These are phyloP conservation scores for Lissonota sp. DNA, from an alignment of 2,888 invertebrate species.

Conservation along the genomic window DNA sequence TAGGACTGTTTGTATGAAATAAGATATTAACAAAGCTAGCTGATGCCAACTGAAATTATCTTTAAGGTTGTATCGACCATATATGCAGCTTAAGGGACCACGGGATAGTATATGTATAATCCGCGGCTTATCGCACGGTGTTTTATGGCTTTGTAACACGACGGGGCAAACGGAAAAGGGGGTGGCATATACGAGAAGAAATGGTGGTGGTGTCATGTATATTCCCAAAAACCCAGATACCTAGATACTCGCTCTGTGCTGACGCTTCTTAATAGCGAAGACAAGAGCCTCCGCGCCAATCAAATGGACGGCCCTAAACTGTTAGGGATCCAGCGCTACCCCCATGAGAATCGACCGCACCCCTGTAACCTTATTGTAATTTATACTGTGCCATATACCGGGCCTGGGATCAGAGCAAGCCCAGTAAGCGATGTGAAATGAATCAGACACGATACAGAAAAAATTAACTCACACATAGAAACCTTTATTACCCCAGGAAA, in stretches of 20 bases:
- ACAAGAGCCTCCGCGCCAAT: constrained; percentile 66
- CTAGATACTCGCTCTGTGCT: constrained; percentile 33
- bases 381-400: constrained; percentile 65
- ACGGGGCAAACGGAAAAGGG: constrained; percentile 21
- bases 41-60: too few relatives aligned
- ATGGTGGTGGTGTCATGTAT: not conserved
- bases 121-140: constrained; percentile 41
- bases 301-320: constrained; percentile 68
- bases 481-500: not conserved
- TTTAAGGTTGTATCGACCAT: too few relatives aligned
- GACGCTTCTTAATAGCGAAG: constrained; percentile 34
- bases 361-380: constrained; percentile 59
- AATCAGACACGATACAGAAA: not conserved
- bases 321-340: constrained; percentile 24
- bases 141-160: constrained; percentile 63
- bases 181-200: constrained; percentile 46
- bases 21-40: too few relatives aligned
- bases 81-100: not conserved
- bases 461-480: not conserved
- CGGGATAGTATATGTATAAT: constrained; percentile 11
- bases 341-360: constrained; percentile 40
- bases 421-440: not conserved
- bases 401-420: constrained; percentile 15
- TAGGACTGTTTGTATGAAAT: too few relatives aligned
- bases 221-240: constrained; percentile 51